Percentiles rank a stretch among this genome's conserved stretches.
Evolutionary conservation across 2,113 vertebrate genomes (phyloP).

Genomic region (Syrmaticus mikado): DNA sequence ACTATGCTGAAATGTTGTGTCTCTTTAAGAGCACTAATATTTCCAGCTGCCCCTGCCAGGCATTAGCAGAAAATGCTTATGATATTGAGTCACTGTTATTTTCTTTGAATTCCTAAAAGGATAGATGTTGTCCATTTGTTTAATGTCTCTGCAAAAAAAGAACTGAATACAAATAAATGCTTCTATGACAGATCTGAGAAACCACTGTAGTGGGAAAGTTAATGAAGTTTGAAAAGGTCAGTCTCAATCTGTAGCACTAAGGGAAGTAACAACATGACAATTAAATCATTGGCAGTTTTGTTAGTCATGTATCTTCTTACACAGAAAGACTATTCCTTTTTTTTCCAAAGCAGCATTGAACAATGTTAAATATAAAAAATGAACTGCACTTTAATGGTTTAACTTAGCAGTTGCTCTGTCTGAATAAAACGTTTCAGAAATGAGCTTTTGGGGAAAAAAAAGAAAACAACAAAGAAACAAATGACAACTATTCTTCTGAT

Average conservation of each 20-base stretch:
- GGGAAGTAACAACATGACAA: neutral
- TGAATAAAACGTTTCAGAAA: neutral
- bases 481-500: neutral
- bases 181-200: neutral
- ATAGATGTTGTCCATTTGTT: neutral
- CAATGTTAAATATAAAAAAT: neutral
- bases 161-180: neutral
- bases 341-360: neutral
- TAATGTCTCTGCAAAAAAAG: neutral
- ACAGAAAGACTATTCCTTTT: neutral
- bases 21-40: neutral
- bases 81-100: neutral
- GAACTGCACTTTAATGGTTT: neutral
- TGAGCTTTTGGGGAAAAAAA: neutral
- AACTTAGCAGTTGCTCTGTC: neutral
- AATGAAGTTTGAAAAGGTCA: neutral
- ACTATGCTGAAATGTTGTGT: neutral
- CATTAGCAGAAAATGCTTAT: neutral
- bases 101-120: neutral
- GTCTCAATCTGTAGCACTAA: neutral
- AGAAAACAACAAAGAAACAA: neutral
- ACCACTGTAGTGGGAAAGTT: neutral
- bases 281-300: neutral
- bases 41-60: neutral
- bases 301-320: neutral